phyloP scores from a whole-genome alignment of 2,113 vertebrate species.

The Chaetodon auriga region DNA sequence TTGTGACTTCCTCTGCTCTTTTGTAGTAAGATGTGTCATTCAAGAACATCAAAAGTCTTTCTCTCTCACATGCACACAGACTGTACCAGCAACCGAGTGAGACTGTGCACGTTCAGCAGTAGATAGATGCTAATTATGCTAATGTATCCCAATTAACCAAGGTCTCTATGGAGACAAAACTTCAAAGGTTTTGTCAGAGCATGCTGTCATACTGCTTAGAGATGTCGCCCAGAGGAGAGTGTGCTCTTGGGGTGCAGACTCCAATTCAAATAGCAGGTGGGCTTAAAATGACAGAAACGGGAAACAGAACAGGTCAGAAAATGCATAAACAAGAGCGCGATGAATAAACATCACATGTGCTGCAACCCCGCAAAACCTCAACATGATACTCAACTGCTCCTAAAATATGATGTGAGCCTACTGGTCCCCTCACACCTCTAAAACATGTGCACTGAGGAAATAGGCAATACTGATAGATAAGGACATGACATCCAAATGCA shows the following conservation, averaged over 20 bases:
- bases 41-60: constrained; percentile 42
- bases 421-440: not conserved
- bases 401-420: not conserved
- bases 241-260: constrained; percentile 31
- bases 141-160: constrained; percentile 67
- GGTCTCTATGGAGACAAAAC: constrained; percentile 71
- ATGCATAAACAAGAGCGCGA: not conserved
- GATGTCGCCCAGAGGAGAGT: constrained; percentile 9
- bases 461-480: not conserved
- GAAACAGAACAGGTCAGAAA: not conserved
- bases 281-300: not conserved
- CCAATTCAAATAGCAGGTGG: constrained; percentile 47
- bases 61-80: constrained; percentile 6
- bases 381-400: not conserved
- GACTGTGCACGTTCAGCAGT: constrained; percentile 34
- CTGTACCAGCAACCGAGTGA: not conserved
- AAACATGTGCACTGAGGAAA: constrained; percentile 8
- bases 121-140: constrained; percentile 72
- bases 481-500: not conserved
- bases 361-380: not conserved
- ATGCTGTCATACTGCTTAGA: constrained; percentile 28
- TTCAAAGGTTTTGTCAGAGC: constrained; percentile 62
- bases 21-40: constrained; percentile 16
- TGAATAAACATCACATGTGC: constrained; percentile 4
- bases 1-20: not conserved